Conservation (phyloP, 2,113 vertebrate species). For the Rhipidura dahli region DNA sequence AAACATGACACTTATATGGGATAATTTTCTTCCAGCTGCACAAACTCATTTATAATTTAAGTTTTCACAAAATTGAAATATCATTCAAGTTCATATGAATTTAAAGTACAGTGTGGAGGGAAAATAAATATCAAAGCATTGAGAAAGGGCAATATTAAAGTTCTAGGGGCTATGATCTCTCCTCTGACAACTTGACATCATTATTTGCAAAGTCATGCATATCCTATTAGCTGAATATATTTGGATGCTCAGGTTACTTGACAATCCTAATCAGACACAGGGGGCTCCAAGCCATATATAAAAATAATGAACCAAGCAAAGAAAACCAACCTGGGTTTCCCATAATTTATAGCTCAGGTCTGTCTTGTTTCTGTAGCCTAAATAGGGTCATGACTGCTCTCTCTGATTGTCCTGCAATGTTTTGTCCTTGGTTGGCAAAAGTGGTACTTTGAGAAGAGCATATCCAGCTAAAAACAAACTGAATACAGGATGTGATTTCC, state of each 20-base stretch:
- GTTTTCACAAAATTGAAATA: constrained; percentile 41
- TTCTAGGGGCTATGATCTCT: constrained; percentile 1
- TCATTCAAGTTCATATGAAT: constrained; percentile 34
- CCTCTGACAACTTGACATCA: constrained; percentile 29
- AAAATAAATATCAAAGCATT: constrained; percentile 35
- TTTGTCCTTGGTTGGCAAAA: not conserved
- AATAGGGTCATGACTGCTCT: accelerated
- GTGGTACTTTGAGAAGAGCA: not conserved
- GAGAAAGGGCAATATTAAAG: not conserved
- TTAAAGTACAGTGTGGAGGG: constrained; percentile 30
- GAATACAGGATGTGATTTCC: not conserved
- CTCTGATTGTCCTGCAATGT: not conserved
- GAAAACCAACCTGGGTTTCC: not conserved
- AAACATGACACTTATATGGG: not conserved
- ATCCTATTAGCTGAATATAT: constrained; percentile 10
- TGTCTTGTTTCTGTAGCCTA: not conserved
- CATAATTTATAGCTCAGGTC: not conserved
- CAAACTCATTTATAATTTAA: constrained; percentile 47
- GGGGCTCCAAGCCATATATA: not conserved
- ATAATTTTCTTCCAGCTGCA: constrained; percentile 39
- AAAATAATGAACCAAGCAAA: not conserved
- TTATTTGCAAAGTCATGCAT: constrained; percentile 30
- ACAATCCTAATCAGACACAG: not conserved
- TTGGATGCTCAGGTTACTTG: not conserved
- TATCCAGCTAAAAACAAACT: not conserved